Conservation (phyloP, 1,140 invertebrate species). For the Neotoxoptera formosana region DNA sequence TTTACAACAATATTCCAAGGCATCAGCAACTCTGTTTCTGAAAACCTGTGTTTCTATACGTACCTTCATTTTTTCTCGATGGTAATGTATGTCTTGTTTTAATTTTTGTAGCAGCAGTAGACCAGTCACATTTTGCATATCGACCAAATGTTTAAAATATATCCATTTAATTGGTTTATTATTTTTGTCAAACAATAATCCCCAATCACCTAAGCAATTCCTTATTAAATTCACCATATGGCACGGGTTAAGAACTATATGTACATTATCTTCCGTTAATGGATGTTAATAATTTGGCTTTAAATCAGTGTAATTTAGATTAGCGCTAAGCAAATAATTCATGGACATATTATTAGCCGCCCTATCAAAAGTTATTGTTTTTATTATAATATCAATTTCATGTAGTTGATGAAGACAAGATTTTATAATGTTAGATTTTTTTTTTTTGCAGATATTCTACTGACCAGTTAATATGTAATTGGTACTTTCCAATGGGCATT, state of each 20-base stretch:
- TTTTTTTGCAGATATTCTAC: not conserved
- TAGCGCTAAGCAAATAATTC: conserved; percentile 59
- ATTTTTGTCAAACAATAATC: conserved; percentile 54
- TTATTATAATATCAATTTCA: conserved; percentile 60
- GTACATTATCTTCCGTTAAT: conserved; percentile 58
- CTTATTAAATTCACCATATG: conserved; percentile 59
- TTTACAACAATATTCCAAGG: not conserved
- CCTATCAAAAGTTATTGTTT: conserved; percentile 62
- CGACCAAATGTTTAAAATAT: conserved; percentile 13
- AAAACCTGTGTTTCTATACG: conserved; percentile 61
- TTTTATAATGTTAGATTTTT: conserved; percentile 59
- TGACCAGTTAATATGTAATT: conserved; percentile 40
- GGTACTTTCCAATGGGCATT: conserved; percentile 46
- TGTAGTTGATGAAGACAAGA: conserved; percentile 60
- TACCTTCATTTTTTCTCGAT: conserved; percentile 61
- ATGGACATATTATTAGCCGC: conserved; percentile 61
- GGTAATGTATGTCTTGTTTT: conserved; percentile 58
- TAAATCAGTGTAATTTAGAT: not conserved
- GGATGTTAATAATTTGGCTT: not conserved
- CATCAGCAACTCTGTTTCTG: conserved; percentile 49
- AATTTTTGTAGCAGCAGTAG: conserved; percentile 61
- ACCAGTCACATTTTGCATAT: conserved; percentile 44
- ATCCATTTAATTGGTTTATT: conserved; percentile 60
- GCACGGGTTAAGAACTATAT: conserved; percentile 60
- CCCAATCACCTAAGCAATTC: conserved; percentile 44